Percentiles rank a stretch among this genome's conserved stretches.
phyloP scores from a whole-genome alignment of 2,113 vertebrate species.

The Chloropsis hardwickii region DNA sequence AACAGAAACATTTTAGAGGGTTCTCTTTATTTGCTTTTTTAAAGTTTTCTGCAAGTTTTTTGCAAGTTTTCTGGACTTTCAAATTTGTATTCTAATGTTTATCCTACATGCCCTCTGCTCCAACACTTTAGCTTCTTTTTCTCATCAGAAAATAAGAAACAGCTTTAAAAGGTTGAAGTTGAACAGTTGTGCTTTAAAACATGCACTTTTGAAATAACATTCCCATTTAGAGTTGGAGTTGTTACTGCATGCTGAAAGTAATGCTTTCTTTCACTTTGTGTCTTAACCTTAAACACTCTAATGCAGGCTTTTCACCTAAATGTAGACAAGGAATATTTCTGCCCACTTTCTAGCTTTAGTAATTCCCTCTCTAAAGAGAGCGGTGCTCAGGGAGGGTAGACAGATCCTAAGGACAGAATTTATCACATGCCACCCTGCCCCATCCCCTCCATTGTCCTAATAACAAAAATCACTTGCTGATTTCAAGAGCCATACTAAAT shows the following conservation, averaged over 20 bases:
- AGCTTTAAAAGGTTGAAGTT: not conserved
- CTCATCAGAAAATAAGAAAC: not conserved
- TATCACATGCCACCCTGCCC: not conserved
- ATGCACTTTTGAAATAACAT: not conserved
- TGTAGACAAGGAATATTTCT: not conserved
- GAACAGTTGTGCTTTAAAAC: not conserved
- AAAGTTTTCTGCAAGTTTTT: not conserved
- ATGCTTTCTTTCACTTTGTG: not conserved
- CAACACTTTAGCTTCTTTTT: not conserved
- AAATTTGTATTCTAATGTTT: not conserved
- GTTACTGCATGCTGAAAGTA: not conserved
- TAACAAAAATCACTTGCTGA: not conserved
- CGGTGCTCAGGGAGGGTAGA: rapidly evolving
- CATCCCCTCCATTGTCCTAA: not conserved
- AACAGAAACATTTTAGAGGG: not conserved
- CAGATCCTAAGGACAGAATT: not conserved
- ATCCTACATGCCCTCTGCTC: not conserved
- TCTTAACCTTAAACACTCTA: not conserved
- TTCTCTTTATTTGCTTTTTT: not conserved
- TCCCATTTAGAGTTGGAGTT: not conserved
- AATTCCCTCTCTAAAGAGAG: not conserved
- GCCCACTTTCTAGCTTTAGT: not conserved
- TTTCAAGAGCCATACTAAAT: not conserved
- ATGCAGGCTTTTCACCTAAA: not conserved
- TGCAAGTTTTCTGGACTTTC: not conserved